Percentiles rank a stretch among this genome's conserved stretches.
Evolutionary conservation across 2,888 invertebrate genomes (phyloP).

Genomic region (Ferrisia virgata): DNA sequence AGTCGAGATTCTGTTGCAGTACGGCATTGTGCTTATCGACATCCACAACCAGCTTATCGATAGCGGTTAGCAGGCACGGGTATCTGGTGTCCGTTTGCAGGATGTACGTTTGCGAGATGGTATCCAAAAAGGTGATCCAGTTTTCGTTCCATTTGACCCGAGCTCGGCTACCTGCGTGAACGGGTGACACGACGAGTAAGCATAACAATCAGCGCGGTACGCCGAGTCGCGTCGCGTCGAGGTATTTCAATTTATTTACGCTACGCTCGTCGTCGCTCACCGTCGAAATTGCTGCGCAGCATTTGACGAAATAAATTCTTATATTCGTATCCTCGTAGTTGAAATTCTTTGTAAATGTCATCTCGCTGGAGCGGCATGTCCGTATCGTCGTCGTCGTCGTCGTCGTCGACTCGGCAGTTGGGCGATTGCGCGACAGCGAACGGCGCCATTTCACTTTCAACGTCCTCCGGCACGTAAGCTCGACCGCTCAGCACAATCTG

Average conservation of each 20-base stretch:
- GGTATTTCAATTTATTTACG: too few species aligned
- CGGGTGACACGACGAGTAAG: neutral
- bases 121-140: slow-evolving; percentile 39
- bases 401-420: too few species aligned
- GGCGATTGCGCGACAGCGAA: neutral
- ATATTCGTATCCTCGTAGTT: slow-evolving; percentile 19
- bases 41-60: neutral
- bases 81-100: slow-evolving; percentile 14
- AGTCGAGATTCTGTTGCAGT: neutral
- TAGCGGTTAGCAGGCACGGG: neutral
- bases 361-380: neutral
- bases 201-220: neutral
- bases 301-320: slow-evolving; percentile 13
- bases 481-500: neutral
- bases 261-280: neutral
- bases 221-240: neutral
- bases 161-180: slow-evolving; percentile 5
- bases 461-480: slow-evolving; percentile 14
- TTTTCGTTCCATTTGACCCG: slow-evolving; percentile 31
- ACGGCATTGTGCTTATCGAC: neutral
- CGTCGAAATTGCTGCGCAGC: neutral
- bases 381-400: neutral
- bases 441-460: neutral
- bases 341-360: slow-evolving; percentile 30
- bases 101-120: slow-evolving; percentile 3